These are phyloP conservation scores for Pelochelys cantorii DNA, from an alignment of 2,797 vertebrate species.

Conservation along the genomic window DNA sequence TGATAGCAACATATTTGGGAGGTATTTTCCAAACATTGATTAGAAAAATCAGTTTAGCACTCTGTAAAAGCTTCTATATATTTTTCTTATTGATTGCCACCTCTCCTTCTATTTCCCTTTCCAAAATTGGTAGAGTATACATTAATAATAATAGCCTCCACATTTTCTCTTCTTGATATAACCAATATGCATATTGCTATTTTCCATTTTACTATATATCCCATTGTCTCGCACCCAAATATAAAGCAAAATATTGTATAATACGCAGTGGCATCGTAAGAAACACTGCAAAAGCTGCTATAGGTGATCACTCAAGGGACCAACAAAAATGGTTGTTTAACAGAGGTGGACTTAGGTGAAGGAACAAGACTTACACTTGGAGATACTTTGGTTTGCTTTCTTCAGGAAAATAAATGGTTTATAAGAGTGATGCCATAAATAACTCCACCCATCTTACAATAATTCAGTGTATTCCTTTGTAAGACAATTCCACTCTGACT, in stretches of 20 bases:
- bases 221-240: conserved; percentile 41
- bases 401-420: conserved; percentile 51
- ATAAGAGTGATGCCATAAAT: conserved; percentile 64
- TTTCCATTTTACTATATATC: conserved; percentile 50
- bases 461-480: conserved; percentile 25
- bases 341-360: conserved; percentile 63
- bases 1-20: conserved; percentile 2
- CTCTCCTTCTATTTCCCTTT: conserved; percentile 21
- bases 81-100: conserved; percentile 48
- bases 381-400: conserved; percentile 49
- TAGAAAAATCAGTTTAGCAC: conserved; percentile 45
- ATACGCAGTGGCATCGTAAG: not conserved
- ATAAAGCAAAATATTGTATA: conserved; percentile 54
- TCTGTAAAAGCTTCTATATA: conserved; percentile 19
- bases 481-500: not conserved
- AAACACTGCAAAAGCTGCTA: conserved; percentile 49
- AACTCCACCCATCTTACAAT: conserved; percentile 41
- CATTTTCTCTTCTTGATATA: conserved; percentile 44
- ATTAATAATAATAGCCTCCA: conserved; percentile 58
- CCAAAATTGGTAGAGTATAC: conserved; percentile 43
- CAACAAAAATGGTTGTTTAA: conserved; percentile 31
- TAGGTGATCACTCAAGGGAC: conserved; percentile 51
- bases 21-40: conserved; percentile 63
- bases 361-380: conserved; percentile 2
- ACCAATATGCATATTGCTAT: conserved; percentile 42